Conservation (phyloP, 2,797 vertebrate genomes). For the Enteromius paludinosus region DNA sequence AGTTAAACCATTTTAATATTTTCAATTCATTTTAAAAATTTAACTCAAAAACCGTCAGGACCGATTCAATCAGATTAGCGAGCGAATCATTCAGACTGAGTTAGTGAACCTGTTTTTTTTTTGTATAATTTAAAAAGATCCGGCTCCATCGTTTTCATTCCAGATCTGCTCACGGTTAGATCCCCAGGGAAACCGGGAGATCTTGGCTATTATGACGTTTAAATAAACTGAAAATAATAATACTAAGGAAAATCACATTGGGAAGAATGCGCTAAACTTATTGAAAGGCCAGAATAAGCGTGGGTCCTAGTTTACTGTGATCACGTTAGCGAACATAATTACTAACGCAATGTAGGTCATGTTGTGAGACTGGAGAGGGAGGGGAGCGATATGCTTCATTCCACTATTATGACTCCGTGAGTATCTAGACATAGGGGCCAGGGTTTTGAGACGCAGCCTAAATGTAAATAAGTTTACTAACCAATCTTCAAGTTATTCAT, state of each 20-base stretch:
- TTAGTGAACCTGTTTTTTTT: neutral
- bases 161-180: neutral
- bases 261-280: neutral
- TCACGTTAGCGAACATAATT: conserved; percentile 68
- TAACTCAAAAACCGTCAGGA: neutral
- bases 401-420: neutral
- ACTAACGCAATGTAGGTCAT: conserved; percentile 77
- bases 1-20: neutral
- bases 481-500: neutral
- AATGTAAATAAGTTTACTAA: neutral
- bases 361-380: conserved; percentile 58
- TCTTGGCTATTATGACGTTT: neutral
- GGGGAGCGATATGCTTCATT: neutral
- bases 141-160: neutral
- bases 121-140: neutral
- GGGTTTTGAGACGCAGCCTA: neutral
- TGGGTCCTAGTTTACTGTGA: conserved; percentile 49
- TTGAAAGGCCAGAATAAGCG: neutral
- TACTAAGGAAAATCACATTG: no score
- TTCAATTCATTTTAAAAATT: neutral
- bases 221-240: neutral
- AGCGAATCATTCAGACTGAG: neutral
- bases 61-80: neutral
- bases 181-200: neutral
- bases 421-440: neutral